A percentile compares a stretch with the other conserved stretches of the same genome.
phyloP scores from a whole-genome alignment of 2,888 invertebrate species.

The Tinea pellionella region DNA sequence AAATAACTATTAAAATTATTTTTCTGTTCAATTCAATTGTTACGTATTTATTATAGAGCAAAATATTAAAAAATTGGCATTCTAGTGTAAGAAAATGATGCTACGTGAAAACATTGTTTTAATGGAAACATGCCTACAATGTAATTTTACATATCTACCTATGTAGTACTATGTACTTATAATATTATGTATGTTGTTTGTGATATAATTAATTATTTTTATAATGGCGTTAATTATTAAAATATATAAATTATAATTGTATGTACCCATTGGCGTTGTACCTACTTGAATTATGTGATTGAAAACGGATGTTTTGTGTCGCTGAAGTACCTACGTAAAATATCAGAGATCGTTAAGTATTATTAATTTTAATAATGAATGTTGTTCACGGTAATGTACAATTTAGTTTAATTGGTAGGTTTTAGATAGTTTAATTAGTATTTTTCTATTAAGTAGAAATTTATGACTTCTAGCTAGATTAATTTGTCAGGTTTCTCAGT shows the following conservation, averaged over 20 bases:
- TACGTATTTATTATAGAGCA: too few species aligned
- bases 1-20: too few species aligned
- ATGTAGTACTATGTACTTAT: too few species aligned
- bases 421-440: too few species aligned
- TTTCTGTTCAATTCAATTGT: too few species aligned
- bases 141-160: slow-evolving; percentile 10
- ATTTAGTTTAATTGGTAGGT: too few species aligned
- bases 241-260: background rate
- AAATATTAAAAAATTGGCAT: background rate
- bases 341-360: background rate
- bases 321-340: too few species aligned
- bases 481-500: background rate
- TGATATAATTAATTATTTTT: background rate
- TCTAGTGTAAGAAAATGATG: background rate
- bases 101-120: slow-evolving; percentile 5
- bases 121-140: background rate
- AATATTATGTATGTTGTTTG: slow-evolving; percentile 4
- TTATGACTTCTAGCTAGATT: background rate
- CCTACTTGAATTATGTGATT: too few species aligned
- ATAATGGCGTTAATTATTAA: background rate
- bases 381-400: too few species aligned
- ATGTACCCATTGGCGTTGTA: background rate
- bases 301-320: too few species aligned
- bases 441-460: too few species aligned
- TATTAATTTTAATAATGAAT: background rate